A percentile compares a stretch with the other conserved stretches of the same genome.
These are phyloP conservation scores for Pseudorhiza aurosa DNA, from an alignment of 30 jellyfish, hydroid and myxozoan genomes.

Conservation along the genomic window DNA sequence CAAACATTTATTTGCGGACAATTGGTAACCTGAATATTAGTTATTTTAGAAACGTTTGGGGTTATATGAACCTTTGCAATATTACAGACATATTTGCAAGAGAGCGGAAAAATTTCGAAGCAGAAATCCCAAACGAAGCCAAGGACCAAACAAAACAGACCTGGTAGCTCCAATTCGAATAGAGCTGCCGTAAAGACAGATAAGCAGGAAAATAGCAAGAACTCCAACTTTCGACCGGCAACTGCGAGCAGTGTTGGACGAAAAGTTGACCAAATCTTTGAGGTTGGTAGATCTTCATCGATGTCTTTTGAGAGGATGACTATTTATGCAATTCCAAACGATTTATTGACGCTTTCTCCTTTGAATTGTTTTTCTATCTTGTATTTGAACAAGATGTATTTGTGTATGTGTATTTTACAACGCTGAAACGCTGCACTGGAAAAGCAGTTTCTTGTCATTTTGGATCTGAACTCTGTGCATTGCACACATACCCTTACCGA, in stretches of 20 bases:
- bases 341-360: too few relatives aligned
- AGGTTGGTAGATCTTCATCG: conserved; percentile 63
- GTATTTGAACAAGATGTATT: too few relatives aligned
- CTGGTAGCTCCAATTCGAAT: conserved; percentile 8
- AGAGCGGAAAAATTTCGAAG: conserved; percentile 73
- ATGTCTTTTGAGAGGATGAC: too few relatives aligned
- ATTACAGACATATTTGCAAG: conserved; percentile 55
- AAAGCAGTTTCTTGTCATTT: too few relatives aligned
- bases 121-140: conserved; percentile 40
- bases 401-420: too few relatives aligned
- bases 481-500: too few relatives aligned
- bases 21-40: too few relatives aligned
- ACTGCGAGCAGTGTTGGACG: conserved; percentile 96
- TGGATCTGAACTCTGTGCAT: too few relatives aligned
- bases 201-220: conserved; percentile 17
- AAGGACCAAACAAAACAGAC: conserved; percentile 14
- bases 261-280: conserved; percentile 80
- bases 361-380: too few relatives aligned
- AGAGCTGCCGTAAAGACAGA: conserved; percentile 6
- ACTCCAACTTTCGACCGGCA: conserved; percentile 58
- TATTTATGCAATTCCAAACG: too few relatives aligned
- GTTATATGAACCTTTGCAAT: neutral
- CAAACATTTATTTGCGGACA: too few relatives aligned
- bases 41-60: neutral
- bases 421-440: too few relatives aligned